Conservation (phyloP, 2,888 invertebrate genomes). For the Herminia tarsipennalis region DNA sequence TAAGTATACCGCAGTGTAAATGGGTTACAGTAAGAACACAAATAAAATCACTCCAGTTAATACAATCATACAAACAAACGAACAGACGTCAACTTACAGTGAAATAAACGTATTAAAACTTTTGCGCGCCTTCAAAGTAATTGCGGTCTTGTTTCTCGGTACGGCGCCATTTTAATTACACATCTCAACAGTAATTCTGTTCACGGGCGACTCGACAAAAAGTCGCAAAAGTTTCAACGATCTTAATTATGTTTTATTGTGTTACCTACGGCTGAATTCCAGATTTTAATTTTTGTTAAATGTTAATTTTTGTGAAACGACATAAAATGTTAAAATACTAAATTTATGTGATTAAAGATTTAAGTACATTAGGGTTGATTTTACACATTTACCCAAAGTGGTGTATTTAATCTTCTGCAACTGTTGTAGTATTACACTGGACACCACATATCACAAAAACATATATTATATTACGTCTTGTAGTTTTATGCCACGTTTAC, state of each 20-base stretch:
- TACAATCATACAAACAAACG: slow-evolving; percentile 53
- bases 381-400: too few species aligned
- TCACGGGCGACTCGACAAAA: slow-evolving; percentile 36
- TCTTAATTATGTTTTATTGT: slow-evolving; percentile 44
- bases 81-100: slow-evolving; percentile 43
- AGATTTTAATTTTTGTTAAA: slow-evolving; percentile 6
- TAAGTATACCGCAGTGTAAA: neutral
- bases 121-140: slow-evolving; percentile 54
- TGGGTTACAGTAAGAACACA: slow-evolving; percentile 20
- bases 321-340: neutral
- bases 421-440: too few species aligned
- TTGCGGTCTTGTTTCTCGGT: slow-evolving; percentile 53
- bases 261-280: slow-evolving; percentile 5
- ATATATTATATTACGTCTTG: too few species aligned
- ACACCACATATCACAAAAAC: too few species aligned
- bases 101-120: slow-evolving; percentile 66
- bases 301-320: too few species aligned
- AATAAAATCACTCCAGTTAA: slow-evolving; percentile 44
- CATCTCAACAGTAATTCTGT: slow-evolving; percentile 36
- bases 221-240: slow-evolving; percentile 38
- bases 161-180: slow-evolving; percentile 53
- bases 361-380: too few species aligned
- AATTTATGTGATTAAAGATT: neutral
- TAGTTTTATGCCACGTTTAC: too few species aligned
- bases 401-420: too few species aligned